A percentile compares a stretch with the other conserved stretches of the same genome.
Conservation (phyloP, 2,888 invertebrate genomes). For the Xestia c-nigrum region DNA sequence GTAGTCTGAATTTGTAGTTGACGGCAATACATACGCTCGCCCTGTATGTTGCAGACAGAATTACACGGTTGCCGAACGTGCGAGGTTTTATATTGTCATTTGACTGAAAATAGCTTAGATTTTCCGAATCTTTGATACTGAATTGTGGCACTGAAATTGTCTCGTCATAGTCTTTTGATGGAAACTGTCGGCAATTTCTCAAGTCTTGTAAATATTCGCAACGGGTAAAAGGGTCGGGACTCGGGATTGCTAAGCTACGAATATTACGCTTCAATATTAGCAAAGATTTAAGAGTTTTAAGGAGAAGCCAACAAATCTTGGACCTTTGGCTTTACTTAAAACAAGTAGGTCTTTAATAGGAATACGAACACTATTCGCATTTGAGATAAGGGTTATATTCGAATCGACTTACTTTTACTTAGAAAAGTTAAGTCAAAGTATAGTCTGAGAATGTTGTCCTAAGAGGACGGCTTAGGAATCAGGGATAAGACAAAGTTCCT, state of each 20-base stretch:
- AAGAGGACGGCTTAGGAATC: not conserved
- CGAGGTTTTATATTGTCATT: conserved; percentile 9
- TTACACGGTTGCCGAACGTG: conserved; percentile 4
- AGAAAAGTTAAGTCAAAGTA: not conserved
- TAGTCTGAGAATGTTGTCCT: not conserved
- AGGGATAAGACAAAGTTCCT: not conserved
- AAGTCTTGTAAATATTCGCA: not conserved
- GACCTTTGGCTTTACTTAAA: not conserved
- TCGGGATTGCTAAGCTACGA: not conserved
- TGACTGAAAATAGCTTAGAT: not conserved
- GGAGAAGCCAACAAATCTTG: not conserved
- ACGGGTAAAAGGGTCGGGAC: not conserved
- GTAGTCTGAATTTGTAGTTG: not conserved
- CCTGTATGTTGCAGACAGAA: not conserved
- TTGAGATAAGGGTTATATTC: not conserved
- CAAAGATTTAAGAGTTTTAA: conserved; percentile 8
- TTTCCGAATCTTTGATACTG: not conserved
- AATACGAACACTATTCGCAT: not conserved
- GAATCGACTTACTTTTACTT: not conserved
- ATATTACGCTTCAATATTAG: conserved; percentile 16
- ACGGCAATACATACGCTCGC: not conserved
- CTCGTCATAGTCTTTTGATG: not conserved
- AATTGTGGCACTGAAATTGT: not conserved
- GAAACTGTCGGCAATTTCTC: not conserved
- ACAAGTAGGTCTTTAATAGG: not conserved